A percentile compares a stretch with the other conserved stretches of the same genome.
Conservation (phyloP, 2,113 vertebrate species). For the Danio rerio region DNA sequence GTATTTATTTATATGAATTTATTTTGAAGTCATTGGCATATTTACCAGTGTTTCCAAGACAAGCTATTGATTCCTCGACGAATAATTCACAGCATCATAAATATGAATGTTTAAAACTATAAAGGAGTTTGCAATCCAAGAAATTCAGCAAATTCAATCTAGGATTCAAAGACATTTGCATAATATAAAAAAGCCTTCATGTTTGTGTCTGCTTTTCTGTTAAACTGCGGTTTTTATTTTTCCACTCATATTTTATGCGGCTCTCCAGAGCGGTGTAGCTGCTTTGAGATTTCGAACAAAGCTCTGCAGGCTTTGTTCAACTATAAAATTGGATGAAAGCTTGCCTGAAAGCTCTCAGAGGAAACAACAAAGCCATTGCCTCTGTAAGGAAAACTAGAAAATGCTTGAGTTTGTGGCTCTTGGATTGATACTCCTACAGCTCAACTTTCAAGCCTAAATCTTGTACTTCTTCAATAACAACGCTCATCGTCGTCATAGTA, state of each 20-base stretch:
- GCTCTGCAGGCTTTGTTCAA: slow-evolving; percentile 50
- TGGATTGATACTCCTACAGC: slow-evolving; percentile 38
- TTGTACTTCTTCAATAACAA: slow-evolving; percentile 13
- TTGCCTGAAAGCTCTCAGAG: slow-evolving; percentile 48
- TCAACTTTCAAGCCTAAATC: slow-evolving; percentile 28
- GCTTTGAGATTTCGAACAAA: slow-evolving; percentile 56
- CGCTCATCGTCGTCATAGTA: slow-evolving; percentile 17
- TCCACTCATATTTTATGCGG: slow-evolving; percentile 50
- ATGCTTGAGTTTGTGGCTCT: slow-evolving; percentile 35
- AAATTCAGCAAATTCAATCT: slow-evolving; percentile 42
- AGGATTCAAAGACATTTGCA: slow-evolving; percentile 47
- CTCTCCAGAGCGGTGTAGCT: slow-evolving; percentile 47
- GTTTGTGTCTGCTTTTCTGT: slow-evolving; percentile 44
- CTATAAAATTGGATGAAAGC: slow-evolving; percentile 60
- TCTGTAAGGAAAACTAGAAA: slow-evolving; percentile 38
- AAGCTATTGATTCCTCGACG: slow-evolving; percentile 28
- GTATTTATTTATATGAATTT: slow-evolving; percentile 6
- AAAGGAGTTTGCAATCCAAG: slow-evolving; percentile 16
- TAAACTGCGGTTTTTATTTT: slow-evolving; percentile 40
- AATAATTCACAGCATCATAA: slow-evolving; percentile 7
- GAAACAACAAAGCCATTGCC: slow-evolving; percentile 50
- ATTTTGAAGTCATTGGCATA: slow-evolving; percentile 16
- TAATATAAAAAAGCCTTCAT: slow-evolving; percentile 41
- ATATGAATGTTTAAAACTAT: slow-evolving; percentile 51
- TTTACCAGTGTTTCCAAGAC: neutral